Evolutionary conservation across 2,888 invertebrate species (phyloP).

Genomic region (Drosophila meridionalis): DNA sequence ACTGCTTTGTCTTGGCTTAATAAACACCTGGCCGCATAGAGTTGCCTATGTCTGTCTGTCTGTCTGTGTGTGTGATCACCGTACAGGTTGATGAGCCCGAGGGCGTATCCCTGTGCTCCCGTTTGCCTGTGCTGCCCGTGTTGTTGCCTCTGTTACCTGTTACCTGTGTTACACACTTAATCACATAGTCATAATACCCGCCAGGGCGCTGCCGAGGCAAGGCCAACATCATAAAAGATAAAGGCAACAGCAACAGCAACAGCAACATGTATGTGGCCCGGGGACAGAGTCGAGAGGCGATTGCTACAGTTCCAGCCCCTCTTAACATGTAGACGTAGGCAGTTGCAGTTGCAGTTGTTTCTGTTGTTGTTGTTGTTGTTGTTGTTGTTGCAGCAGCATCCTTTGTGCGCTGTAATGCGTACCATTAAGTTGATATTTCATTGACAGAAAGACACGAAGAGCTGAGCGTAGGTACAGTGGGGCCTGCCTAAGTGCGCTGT

Average conservation of each 20-base stretch:
- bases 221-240: slow-evolving; percentile 41
- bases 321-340: slow-evolving; percentile 36
- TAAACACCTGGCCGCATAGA: slow-evolving; percentile 38
- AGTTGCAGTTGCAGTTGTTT: slow-evolving; percentile 22
- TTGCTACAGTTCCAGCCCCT: slow-evolving; percentile 36
- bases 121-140: slow-evolving; percentile 3
- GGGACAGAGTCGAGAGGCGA: slow-evolving; percentile 29
- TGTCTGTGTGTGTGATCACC: background rate
- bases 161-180: slow-evolving; percentile 59
- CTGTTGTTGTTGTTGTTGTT: slow-evolving; percentile 34
- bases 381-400: slow-evolving; percentile 49
- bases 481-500: slow-evolving; percentile 28
- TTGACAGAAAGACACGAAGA: slow-evolving; percentile 73
- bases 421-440: slow-evolving; percentile 78
- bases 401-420: slow-evolving; percentile 68
- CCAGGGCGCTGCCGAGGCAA: slow-evolving; percentile 31
- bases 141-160: slow-evolving; percentile 5
- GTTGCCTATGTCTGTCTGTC: background rate
- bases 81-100: slow-evolving; percentile 34
- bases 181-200: slow-evolving; percentile 63
- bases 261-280: background rate
- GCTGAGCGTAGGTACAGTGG: slow-evolving; percentile 39
- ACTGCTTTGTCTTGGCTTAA: slow-evolving; percentile 11
- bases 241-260: background rate
- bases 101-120: slow-evolving; percentile 45